These are phyloP conservation scores for Furcula furcula DNA, from an alignment of 2,888 invertebrate genomes.

Conservation along the genomic window DNA sequence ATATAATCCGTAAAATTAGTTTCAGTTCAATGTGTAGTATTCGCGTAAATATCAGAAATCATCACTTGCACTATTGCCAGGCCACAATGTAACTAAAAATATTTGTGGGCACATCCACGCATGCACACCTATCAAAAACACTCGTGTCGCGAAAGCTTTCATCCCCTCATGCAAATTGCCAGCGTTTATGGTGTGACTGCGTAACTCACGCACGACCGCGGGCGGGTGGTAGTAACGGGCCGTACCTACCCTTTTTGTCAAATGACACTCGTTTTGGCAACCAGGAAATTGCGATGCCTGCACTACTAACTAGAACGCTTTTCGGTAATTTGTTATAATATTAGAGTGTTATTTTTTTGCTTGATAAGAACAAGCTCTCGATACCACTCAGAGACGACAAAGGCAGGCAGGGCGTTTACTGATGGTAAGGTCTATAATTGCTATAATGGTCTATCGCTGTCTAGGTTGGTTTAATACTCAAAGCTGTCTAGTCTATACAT, in stretches of 20 bases:
- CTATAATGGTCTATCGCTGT: too few species aligned
- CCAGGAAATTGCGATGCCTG: slow-evolving; percentile 71
- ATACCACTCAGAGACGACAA: too few species aligned
- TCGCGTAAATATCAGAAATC: too few species aligned
- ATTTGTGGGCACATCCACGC: slow-evolving; percentile 20
- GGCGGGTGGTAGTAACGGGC: slow-evolving; percentile 17
- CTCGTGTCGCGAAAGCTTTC: slow-evolving; percentile 66
- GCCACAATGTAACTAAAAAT: slow-evolving; percentile 25
- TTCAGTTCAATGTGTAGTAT: too few species aligned
- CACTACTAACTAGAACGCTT: slow-evolving; percentile 54
- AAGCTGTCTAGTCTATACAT: too few species aligned
- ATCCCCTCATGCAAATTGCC: slow-evolving; percentile 72
- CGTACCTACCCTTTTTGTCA: slow-evolving; percentile 60
- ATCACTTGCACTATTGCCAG: slow-evolving; percentile 13
- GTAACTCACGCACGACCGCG: slow-evolving; percentile 44
- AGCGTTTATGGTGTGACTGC: slow-evolving; percentile 51
- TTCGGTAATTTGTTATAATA: slow-evolving; percentile 54
- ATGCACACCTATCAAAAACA: slow-evolving; percentile 55
- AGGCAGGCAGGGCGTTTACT: too few species aligned
- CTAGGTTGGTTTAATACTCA: too few species aligned
- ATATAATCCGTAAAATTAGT: too few species aligned
- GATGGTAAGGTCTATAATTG: too few species aligned
- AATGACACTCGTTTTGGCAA: slow-evolving; percentile 68
- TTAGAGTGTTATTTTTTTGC: slow-evolving; percentile 9
- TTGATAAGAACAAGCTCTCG: too few species aligned